Evolutionary conservation across 2,888 invertebrate genomes (phyloP).

Genomic region (Notodonta dromedarius): DNA sequence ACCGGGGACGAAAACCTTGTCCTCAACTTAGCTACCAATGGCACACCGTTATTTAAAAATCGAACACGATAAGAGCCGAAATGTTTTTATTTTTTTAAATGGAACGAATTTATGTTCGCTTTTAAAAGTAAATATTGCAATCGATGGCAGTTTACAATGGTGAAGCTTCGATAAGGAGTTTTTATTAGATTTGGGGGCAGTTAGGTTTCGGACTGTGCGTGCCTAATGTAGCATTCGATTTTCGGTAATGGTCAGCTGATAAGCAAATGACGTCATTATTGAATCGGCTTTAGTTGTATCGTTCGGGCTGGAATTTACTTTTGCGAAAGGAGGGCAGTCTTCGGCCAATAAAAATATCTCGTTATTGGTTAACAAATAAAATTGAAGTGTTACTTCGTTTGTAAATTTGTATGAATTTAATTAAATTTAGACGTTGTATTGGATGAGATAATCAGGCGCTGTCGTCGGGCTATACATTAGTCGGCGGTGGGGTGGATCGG

Average conservation of each 20-base stretch:
- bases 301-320: slow-evolving; percentile 60
- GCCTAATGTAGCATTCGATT: slow-evolving; percentile 81
- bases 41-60: slow-evolving; percentile 82
- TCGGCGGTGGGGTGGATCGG: slow-evolving; percentile 59
- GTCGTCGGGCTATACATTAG: slow-evolving; percentile 76
- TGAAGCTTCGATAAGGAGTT: slow-evolving; percentile 74
- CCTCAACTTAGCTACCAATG: slow-evolving; percentile 77
- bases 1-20: slow-evolving; percentile 76
- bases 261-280: slow-evolving; percentile 82
- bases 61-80: slow-evolving; percentile 81
- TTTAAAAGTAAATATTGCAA: slow-evolving; percentile 77
- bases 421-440: slow-evolving; percentile 50
- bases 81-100: slow-evolving; percentile 82
- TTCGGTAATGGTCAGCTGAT: slow-evolving; percentile 84
- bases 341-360: slow-evolving; percentile 43
- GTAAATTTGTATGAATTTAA: slow-evolving; percentile 38
- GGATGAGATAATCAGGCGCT: slow-evolving; percentile 69
- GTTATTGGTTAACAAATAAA: slow-evolving; percentile 41
- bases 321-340: slow-evolving; percentile 31
- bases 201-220: slow-evolving; percentile 76
- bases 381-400: slow-evolving; percentile 25
- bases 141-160: slow-evolving; percentile 74
- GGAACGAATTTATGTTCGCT: slow-evolving; percentile 78
- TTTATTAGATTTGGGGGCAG: slow-evolving; percentile 74
- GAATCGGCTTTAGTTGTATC: slow-evolving; percentile 73